A percentile compares a stretch with the other conserved stretches of the same genome.
Evolutionary conservation across 1,140 invertebrate genomes (phyloP).

Genomic region (Contarinia nasturtii): DNA sequence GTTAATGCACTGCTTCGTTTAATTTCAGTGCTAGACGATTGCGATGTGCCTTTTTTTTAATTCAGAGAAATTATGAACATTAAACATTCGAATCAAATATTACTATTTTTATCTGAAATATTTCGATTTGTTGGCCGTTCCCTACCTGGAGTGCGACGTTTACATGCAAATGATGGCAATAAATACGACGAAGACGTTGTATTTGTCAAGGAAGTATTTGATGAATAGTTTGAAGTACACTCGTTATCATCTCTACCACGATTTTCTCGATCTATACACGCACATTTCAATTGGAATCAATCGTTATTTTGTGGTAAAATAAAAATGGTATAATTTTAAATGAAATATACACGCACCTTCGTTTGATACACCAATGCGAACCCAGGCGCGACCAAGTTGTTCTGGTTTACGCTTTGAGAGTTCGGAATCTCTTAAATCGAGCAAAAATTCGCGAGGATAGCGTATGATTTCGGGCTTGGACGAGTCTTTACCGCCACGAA

Average conservation of each 20-base stretch:
- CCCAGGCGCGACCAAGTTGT: neutral
- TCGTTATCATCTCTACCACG: neutral
- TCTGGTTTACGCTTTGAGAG: neutral
- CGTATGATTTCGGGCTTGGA: neutral
- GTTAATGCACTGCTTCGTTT: neutral
- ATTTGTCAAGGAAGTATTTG: neutral
- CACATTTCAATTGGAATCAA: too few species aligned
- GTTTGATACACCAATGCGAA: neutral
- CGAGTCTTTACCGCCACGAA: neutral
- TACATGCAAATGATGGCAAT: constrained; percentile 20
- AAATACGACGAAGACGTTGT: constrained; percentile 15
- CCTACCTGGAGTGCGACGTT: constrained; percentile 10
- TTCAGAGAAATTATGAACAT: too few species aligned
- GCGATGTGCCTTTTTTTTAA: too few species aligned
- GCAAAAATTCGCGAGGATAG: neutral
- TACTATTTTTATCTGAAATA: too few species aligned
- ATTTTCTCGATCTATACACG: neutral
- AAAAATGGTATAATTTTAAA: too few species aligned
- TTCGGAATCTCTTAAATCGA: neutral
- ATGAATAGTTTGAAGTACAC: neutral
- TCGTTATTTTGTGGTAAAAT: too few species aligned
- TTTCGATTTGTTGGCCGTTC: neutral
- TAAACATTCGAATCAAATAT: too few species aligned
- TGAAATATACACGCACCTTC: neutral
- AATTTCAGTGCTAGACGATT: neutral